Evolutionary conservation across 2,888 invertebrate species (phyloP).

Genomic region (Stegana nigrithorax): DNA sequence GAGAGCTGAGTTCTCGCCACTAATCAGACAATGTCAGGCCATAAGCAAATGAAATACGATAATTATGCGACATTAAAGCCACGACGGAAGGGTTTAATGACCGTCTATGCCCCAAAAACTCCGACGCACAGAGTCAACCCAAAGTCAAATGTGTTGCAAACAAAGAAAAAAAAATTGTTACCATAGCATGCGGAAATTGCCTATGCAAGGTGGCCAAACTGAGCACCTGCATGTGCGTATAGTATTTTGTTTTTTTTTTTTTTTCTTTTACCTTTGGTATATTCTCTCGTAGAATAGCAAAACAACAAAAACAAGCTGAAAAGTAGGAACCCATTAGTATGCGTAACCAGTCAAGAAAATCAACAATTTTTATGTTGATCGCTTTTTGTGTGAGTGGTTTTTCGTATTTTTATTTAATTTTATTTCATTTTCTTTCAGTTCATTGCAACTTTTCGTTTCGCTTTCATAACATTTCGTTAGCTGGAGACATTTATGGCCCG

Average conservation of each 20-base stretch:
- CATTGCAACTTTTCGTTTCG: conserved; percentile 5
- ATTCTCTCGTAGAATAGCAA: conserved; percentile 35
- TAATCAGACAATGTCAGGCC: conserved; percentile 40
- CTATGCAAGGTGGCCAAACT: neutral
- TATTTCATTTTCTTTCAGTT: too few species aligned
- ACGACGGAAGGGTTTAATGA: neutral
- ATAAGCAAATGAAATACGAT: conserved; percentile 56
- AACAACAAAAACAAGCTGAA: conserved; percentile 41
- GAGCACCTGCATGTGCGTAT: neutral
- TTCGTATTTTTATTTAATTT: neutral
- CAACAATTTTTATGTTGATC: conserved; percentile 56
- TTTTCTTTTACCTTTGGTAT: neutral
- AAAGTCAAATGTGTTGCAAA: neutral
- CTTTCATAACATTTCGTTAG: conserved; percentile 1
- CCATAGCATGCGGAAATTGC: conserved; percentile 6
- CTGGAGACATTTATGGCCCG: neutral
- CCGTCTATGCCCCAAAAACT: neutral
- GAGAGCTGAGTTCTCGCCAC: neutral
- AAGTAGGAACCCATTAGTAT: conserved; percentile 52
- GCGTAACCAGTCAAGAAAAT: conserved; percentile 51
- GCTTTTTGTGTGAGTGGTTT: conserved; percentile 33
- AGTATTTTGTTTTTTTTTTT: neutral
- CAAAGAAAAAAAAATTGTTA: neutral
- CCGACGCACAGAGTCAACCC: neutral
- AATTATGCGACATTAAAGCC: conserved; percentile 57